Percentiles rank a stretch among this genome's conserved stretches.
Conservation (phyloP, 2,113 vertebrate species). For the Lagopus muta region DNA sequence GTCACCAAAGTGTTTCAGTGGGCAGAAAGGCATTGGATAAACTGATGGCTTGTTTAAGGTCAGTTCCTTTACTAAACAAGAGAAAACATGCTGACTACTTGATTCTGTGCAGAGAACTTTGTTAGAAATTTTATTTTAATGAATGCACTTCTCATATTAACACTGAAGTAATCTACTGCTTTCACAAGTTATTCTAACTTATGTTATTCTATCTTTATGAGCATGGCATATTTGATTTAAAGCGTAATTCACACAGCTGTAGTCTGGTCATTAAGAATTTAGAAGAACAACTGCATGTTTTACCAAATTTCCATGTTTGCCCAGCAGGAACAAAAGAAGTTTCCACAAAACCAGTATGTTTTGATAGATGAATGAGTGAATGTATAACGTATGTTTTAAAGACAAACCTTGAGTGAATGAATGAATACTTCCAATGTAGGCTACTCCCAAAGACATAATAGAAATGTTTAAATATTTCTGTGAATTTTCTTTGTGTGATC, state of each 20-base stretch:
- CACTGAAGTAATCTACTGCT: background rate
- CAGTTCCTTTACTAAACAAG: background rate
- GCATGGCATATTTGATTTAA: background rate
- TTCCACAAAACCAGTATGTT: background rate
- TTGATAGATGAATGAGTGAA: background rate
- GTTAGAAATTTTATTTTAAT: background rate
- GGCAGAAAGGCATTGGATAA: background rate
- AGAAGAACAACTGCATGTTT: background rate
- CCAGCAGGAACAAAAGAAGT: background rate
- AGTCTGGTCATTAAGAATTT: background rate
- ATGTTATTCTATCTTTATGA: background rate
- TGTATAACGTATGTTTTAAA: background rate
- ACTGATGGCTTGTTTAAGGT: background rate
- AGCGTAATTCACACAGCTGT: background rate
- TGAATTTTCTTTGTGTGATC: constrained; percentile 38
- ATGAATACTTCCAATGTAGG: background rate
- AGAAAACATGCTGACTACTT: background rate
- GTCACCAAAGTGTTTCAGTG: background rate
- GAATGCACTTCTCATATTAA: background rate
- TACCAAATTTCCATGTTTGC: background rate
- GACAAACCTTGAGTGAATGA: background rate
- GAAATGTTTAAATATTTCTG: constrained; percentile 27
- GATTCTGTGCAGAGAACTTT: background rate
- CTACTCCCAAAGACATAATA: background rate
- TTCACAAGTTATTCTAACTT: background rate